Conservation (phyloP, 2,797 vertebrate genomes). For the Ctenopoma multispine region DNA sequence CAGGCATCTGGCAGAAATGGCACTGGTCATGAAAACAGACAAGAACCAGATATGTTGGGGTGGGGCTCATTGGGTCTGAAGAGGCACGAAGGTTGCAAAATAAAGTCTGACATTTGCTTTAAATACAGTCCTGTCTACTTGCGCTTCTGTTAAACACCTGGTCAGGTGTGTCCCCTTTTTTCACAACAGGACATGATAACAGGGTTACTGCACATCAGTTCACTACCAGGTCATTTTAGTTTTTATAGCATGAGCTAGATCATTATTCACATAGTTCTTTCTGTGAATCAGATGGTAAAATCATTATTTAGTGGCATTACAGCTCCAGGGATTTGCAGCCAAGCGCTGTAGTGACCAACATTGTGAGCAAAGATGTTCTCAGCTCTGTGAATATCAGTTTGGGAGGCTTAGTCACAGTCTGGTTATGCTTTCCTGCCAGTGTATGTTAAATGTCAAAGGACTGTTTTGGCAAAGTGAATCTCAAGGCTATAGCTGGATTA, state of each 20-base stretch:
- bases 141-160: conserved; percentile 59
- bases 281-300: conserved; percentile 48
- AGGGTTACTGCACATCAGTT: conserved; percentile 32
- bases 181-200: conserved; percentile 52
- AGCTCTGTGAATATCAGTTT: conserved; percentile 41
- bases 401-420: conserved; percentile 45
- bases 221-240: conserved; percentile 35
- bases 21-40: conserved; percentile 51
- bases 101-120: conserved; percentile 20
- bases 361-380: conserved; percentile 47
- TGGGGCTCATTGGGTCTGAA: conserved; percentile 45
- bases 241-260: conserved; percentile 10
- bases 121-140: conserved; percentile 37
- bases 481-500: conserved; percentile 40
- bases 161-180: conserved; percentile 49
- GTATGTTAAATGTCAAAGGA: conserved; percentile 52
- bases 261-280: conserved; percentile 26
- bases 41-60: conserved; percentile 60
- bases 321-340: conserved; percentile 47
- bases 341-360: conserved; percentile 44
- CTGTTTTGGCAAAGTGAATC: conserved; percentile 37
- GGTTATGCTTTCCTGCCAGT: conserved; percentile 54
- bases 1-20: conserved; percentile 32
- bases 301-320: conserved; percentile 49
- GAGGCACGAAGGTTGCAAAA: conserved; percentile 34